These are phyloP conservation scores for Mayetiola destructor DNA, from an alignment of 2,888 invertebrate species.

Conservation along the genomic window DNA sequence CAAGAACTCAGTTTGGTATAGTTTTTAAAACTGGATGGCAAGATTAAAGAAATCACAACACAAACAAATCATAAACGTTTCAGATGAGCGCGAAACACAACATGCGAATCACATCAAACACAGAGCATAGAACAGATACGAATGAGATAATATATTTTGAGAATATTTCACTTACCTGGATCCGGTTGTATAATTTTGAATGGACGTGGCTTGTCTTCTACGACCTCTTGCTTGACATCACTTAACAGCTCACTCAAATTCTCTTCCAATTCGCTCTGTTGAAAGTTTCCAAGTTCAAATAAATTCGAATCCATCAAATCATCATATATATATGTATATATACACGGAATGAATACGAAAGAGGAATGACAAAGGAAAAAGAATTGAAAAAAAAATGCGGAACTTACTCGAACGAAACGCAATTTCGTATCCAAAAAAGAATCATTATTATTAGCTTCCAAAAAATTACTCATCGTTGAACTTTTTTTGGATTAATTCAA, in stretches of 20 bases:
- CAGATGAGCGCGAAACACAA: neutral
- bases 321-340: neutral
- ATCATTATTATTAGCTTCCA: constrained; percentile 50
- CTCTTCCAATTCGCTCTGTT: constrained; percentile 43
- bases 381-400: neutral
- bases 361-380: neutral
- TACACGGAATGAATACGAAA: neutral
- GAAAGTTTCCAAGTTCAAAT: constrained; percentile 20
- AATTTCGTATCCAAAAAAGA: constrained; percentile 44
- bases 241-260: constrained; percentile 44
- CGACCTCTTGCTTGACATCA: constrained; percentile 15
- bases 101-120: too few species aligned
- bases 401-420: constrained; percentile 33
- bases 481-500: constrained; percentile 22
- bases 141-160: neutral
- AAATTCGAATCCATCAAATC: neutral
- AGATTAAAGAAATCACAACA: too few species aligned
- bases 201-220: constrained; percentile 20
- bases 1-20: too few species aligned
- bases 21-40: too few species aligned
- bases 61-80: neutral
- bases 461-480: constrained; percentile 34
- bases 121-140: neutral
- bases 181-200: constrained; percentile 50
- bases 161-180: constrained; percentile 41